Evolutionary conservation across 2,888 invertebrate species (phyloP).

Genomic region (Drosophila fulvimacula): DNA sequence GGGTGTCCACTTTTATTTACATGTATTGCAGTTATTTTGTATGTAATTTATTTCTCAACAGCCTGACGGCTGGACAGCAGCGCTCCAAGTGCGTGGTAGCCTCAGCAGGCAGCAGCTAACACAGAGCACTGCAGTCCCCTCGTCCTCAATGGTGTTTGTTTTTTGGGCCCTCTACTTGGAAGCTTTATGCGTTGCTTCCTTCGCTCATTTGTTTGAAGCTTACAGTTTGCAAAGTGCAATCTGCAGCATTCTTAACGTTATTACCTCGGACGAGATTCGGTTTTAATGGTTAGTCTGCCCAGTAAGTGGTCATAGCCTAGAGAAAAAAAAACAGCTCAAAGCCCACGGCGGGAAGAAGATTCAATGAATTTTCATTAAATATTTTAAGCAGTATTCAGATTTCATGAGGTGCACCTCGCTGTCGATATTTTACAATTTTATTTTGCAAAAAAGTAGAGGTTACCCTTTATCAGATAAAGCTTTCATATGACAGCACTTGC

Average conservation of each 20-base stretch:
- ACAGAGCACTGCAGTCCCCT: background rate
- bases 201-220: constrained; percentile 14
- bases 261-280: constrained; percentile 48
- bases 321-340: constrained; percentile 10
- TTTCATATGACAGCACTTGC: no score
- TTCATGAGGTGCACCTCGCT: background rate
- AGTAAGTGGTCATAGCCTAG: constrained; percentile 50
- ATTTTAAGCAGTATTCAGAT: background rate
- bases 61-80: constrained; percentile 30
- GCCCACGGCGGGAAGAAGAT: background rate
- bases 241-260: constrained; percentile 35
- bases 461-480: background rate
- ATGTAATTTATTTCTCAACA: constrained; percentile 74
- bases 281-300: constrained; percentile 51
- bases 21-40: constrained; percentile 78
- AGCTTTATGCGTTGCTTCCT: constrained; percentile 45
- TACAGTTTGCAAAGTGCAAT: constrained; percentile 12
- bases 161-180: constrained; percentile 72
- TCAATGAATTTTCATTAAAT: constrained; percentile 7
- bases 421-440: no score
- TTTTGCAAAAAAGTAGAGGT: no score
- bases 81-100: constrained; percentile 55
- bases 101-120: constrained; percentile 5
- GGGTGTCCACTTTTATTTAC: constrained; percentile 74
- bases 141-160: constrained; percentile 48